Conservation (phyloP, 2,888 invertebrate species). For the Drosophila kuntzei region DNA sequence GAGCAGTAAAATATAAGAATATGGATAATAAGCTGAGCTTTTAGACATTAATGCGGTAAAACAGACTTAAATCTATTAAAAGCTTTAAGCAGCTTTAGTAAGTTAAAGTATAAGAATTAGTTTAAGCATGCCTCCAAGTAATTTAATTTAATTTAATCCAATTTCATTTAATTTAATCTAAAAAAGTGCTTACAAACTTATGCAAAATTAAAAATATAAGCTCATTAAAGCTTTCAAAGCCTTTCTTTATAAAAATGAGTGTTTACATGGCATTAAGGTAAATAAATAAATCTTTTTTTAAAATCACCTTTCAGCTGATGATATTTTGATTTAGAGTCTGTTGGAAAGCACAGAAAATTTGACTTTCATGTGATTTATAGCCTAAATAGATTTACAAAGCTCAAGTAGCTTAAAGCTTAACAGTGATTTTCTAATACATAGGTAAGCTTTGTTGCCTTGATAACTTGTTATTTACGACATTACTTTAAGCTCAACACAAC, state of each 20-base stretch:
- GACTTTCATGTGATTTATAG: conserved; percentile 6
- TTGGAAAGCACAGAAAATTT: not conserved
- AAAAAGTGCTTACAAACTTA: too few species aligned
- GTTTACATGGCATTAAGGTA: too few species aligned
- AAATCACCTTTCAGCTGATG: not conserved
- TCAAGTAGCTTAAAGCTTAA: not conserved
- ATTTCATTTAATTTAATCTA: too few species aligned
- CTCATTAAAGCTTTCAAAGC: too few species aligned
- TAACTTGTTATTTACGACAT: conserved; percentile 7
- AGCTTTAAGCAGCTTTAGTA: not conserved
- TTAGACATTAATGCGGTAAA: not conserved
- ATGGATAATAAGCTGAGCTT: not conserved
- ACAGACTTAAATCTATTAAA: not conserved
- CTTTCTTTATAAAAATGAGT: too few species aligned
- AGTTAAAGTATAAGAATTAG: too few species aligned
- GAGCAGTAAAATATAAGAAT: not conserved
- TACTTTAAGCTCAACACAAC: not conserved
- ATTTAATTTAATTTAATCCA: too few species aligned
- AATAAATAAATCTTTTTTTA: too few species aligned
- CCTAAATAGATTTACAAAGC: not conserved
- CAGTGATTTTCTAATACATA: not conserved
- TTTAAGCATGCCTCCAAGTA: not conserved
- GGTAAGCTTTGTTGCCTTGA: not conserved
- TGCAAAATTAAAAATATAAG: too few species aligned
- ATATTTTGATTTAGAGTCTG: not conserved